phyloP scores from a whole-genome alignment of 2,113 vertebrate species.

The Rhabdomys dilectus region DNA sequence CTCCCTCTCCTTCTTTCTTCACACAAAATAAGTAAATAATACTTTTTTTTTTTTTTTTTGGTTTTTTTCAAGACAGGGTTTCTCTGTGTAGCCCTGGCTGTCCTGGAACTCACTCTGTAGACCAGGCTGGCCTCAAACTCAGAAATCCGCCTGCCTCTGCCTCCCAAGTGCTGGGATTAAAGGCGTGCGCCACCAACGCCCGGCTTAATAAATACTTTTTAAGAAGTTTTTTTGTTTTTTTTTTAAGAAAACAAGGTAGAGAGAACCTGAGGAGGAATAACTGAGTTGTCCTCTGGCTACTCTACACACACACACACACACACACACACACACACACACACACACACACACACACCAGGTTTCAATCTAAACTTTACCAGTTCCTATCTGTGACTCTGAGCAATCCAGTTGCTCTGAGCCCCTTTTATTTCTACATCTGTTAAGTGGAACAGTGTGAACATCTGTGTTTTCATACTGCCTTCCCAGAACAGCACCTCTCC shows the following conservation, averaged over 20 bases:
- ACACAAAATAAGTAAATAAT: neutral
- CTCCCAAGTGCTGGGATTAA: too few relatives aligned
- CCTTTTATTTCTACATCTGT: neutral
- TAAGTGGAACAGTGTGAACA: neutral
- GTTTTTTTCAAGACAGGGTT: too few relatives aligned
- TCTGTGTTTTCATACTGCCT: neutral
- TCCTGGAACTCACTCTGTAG: too few relatives aligned
- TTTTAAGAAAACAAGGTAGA: neutral
- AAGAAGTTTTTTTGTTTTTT: neutral
- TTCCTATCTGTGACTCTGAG: neutral
- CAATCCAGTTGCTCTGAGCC: neutral
- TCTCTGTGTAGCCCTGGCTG: too few relatives aligned
- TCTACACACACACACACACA: too few relatives aligned
- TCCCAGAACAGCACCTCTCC: conserved; percentile 12
- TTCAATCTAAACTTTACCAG: neutral
- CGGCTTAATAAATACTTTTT: too few relatives aligned
- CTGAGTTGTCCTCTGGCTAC: neutral
- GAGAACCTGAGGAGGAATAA: neutral
- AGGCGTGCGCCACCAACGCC: too few relatives aligned
- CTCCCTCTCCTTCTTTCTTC: neutral
- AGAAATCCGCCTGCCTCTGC: too few relatives aligned
- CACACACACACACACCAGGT: neutral
- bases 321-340: neutral
- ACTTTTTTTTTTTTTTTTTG: too few relatives aligned
- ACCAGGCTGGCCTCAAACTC: too few relatives aligned